phyloP scores from a whole-genome alignment of 2,797 vertebrate genomes.

The Hydrophis major region DNA sequence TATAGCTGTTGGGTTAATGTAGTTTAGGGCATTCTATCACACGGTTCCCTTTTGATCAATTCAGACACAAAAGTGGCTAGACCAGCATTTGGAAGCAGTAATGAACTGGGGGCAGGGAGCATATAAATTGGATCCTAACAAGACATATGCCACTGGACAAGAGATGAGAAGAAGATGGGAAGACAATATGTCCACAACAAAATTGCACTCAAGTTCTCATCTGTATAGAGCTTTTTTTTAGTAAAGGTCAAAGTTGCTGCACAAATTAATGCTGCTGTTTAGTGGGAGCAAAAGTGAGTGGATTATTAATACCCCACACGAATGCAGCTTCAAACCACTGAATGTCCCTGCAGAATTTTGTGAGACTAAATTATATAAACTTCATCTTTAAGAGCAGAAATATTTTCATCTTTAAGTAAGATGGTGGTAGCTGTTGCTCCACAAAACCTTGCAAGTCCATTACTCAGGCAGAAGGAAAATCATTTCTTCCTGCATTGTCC shows the following conservation, averaged over 20 bases:
- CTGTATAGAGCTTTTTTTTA: background rate
- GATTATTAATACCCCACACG: background rate
- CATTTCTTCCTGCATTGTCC: background rate
- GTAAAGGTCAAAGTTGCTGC: background rate
- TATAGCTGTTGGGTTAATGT: background rate
- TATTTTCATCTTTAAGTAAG: background rate
- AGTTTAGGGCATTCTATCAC: background rate
- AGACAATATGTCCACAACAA: background rate
- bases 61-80: background rate
- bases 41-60: background rate
- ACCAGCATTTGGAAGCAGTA: background rate
- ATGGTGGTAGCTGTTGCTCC: background rate
- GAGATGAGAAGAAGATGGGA: background rate
- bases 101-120: background rate
- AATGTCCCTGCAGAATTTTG: background rate
- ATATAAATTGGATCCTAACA: slow-evolving; percentile 1
- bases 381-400: background rate
- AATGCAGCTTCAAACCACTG: background rate
- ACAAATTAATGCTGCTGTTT: background rate
- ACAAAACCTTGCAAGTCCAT: background rate
- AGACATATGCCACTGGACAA: background rate
- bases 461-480: background rate
- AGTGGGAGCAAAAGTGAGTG: background rate
- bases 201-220: background rate
- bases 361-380: background rate